Evolutionary conservation across 2,888 invertebrate species (phyloP).

Genomic region (Scrobipalpa costella): DNA sequence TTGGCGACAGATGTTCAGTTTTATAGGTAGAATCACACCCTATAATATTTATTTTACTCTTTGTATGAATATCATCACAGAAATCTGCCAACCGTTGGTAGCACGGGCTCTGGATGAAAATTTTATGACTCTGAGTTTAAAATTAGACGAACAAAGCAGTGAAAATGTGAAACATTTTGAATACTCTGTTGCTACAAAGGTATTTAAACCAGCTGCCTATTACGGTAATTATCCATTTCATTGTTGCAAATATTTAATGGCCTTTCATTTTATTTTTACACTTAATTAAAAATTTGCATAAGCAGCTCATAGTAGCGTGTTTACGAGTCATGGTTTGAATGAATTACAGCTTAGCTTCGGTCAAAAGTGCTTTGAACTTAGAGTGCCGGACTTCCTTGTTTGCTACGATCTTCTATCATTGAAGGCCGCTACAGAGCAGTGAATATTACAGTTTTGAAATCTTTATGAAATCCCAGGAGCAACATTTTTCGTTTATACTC

Average conservation of each 20-base stretch:
- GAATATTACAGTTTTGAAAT: not conserved
- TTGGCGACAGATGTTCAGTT: no score
- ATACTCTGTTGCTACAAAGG: not conserved
- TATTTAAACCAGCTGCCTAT: not conserved
- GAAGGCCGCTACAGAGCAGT: no score
- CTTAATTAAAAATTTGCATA: conserved; percentile 13
- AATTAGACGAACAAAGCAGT: conserved; percentile 8
- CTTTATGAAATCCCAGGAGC: conserved; percentile 17
- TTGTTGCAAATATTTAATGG: conserved; percentile 7
- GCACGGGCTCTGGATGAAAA: not conserved
- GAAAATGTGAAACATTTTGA: conserved; percentile 7
- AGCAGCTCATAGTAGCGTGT: not conserved
- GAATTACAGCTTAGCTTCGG: no score
- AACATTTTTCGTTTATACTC: conserved; percentile 27
- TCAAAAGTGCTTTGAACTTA: no score
- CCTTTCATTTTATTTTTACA: conserved; percentile 1
- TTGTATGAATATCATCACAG: not conserved
- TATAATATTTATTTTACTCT: not conserved
- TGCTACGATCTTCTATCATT: no score
- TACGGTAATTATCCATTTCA: not conserved
- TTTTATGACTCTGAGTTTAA: not conserved
- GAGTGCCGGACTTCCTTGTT: no score
- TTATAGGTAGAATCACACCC: no score
- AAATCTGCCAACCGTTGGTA: not conserved
- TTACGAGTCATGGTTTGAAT: not conserved